Conservation (phyloP, 2,797 vertebrate genomes). For the Sternarchorhynchus goeldii region DNA sequence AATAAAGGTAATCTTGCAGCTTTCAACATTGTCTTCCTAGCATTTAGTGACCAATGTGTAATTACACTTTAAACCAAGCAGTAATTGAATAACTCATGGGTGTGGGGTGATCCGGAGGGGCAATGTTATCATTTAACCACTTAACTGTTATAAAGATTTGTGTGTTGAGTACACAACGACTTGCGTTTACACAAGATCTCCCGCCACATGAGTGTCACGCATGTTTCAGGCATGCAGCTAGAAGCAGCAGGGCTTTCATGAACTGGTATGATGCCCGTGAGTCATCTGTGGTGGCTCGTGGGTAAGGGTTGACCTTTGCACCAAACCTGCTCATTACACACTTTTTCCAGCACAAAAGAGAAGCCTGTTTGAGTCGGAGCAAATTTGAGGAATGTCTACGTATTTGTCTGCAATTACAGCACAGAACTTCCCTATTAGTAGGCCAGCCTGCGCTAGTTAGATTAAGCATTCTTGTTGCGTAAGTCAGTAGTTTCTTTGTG, state of each 20-base stretch:
- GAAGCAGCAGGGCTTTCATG: constrained; percentile 1
- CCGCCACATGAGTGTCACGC: constrained; percentile 10
- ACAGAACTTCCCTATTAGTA: constrained; percentile 3
- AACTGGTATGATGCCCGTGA: background rate
- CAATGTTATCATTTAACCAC: background rate
- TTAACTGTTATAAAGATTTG: background rate
- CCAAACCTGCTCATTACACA: constrained; percentile 29
- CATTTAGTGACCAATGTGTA: too few species aligned
- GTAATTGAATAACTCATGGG: too few species aligned
- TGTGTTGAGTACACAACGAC: background rate
- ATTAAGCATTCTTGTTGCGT: background rate
- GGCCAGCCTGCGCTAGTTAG: constrained; percentile 1
- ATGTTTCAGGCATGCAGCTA: constrained; percentile 23
- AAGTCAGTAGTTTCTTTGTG: background rate
- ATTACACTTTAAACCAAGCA: too few species aligned
- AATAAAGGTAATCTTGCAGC: too few species aligned
- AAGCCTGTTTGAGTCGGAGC: constrained; percentile 2
- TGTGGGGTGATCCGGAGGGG: background rate
- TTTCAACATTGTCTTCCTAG: too few species aligned
- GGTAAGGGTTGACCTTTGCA: constrained; percentile 28
- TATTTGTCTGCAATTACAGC: constrained; percentile 8
- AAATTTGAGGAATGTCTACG: background rate
- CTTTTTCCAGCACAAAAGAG: constrained; percentile 34
- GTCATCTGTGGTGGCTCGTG: constrained; percentile 24
- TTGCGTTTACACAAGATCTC: constrained; percentile 23